Evolutionary conservation across 2,797 vertebrate species (phyloP).

Genomic region (Sphaeramia orbicularis): DNA sequence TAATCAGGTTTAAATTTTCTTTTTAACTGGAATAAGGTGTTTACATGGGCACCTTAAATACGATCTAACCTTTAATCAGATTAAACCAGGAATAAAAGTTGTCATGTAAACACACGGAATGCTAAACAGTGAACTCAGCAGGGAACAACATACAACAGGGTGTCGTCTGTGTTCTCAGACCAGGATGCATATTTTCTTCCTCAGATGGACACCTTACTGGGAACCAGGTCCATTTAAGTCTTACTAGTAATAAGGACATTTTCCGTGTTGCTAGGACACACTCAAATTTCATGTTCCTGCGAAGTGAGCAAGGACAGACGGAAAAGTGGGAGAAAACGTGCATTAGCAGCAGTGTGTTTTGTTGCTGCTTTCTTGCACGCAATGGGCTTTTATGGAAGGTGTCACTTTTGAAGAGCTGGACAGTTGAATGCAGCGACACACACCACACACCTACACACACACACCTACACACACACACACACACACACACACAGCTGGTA

Average conservation of each 20-base stretch:
- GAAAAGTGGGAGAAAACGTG: slow-evolving; percentile 1
- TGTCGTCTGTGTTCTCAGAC: too few relatives aligned
- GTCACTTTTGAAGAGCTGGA: slow-evolving; percentile 33
- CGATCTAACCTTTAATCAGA: too few relatives aligned
- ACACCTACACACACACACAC: slow-evolving; percentile 27
- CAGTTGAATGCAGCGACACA: slow-evolving; percentile 27
- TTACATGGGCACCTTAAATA: too few relatives aligned
- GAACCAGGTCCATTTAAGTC: background rate
- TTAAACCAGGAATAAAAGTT: too few relatives aligned
- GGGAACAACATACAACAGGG: too few relatives aligned
- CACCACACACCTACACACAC: too few relatives aligned
- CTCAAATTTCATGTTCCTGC: background rate
- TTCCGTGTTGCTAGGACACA: background rate
- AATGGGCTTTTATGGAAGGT: slow-evolving; percentile 58
- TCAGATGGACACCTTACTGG: too few relatives aligned
- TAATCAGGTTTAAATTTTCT: too few relatives aligned
- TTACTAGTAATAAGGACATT: slow-evolving; percentile 2
- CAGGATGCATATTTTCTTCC: too few relatives aligned
- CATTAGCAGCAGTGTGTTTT: slow-evolving; percentile 24
- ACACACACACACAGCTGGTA: slow-evolving; percentile 14
- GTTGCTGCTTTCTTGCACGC: slow-evolving; percentile 35
- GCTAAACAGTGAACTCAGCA: too few relatives aligned
- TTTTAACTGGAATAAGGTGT: too few relatives aligned
- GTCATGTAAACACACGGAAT: too few relatives aligned
- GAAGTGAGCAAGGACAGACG: background rate